A percentile compares a stretch with the other conserved stretches of the same genome.
These are phyloP conservation scores for Stercorarius parasiticus DNA, from an alignment of 2,113 vertebrate genomes.

Conservation along the genomic window DNA sequence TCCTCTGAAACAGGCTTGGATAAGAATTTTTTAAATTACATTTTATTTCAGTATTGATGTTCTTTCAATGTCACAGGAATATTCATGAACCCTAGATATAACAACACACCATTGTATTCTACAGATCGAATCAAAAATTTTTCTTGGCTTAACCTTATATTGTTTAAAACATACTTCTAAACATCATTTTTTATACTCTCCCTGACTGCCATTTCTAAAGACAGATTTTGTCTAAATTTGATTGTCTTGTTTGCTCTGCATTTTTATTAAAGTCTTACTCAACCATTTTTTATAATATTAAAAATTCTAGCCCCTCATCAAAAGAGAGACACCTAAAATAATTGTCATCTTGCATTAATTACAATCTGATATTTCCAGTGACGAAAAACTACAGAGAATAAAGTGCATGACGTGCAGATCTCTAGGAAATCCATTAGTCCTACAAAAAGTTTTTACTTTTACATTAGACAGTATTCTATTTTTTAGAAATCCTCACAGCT, in stretches of 20 bases:
- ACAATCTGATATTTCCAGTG: neutral
- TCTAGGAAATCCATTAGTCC: neutral
- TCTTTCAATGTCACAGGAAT: neutral
- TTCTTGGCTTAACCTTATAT: neutral
- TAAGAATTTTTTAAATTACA: neutral
- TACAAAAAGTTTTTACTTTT: neutral
- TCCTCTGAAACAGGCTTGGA: neutral
- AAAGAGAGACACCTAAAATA: neutral
- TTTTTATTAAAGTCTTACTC: neutral
- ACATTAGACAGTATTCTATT: neutral
- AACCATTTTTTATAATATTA: neutral
- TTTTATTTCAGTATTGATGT: neutral
- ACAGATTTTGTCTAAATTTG: neutral
- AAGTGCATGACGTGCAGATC: neutral
- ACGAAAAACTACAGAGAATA: neutral
- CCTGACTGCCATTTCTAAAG: neutral
- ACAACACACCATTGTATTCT: neutral
- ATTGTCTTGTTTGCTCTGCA: neutral
- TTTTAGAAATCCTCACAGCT: neutral
- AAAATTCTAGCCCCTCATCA: neutral
- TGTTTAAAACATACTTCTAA: neutral
- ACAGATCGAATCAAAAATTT: neutral
- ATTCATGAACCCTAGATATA: neutral
- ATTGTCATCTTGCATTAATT: neutral
- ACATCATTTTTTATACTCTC: neutral